A percentile compares a stretch with the other conserved stretches of the same genome.
Conservation (phyloP, 2,113 vertebrate species). For the Suricata suricatta region DNA sequence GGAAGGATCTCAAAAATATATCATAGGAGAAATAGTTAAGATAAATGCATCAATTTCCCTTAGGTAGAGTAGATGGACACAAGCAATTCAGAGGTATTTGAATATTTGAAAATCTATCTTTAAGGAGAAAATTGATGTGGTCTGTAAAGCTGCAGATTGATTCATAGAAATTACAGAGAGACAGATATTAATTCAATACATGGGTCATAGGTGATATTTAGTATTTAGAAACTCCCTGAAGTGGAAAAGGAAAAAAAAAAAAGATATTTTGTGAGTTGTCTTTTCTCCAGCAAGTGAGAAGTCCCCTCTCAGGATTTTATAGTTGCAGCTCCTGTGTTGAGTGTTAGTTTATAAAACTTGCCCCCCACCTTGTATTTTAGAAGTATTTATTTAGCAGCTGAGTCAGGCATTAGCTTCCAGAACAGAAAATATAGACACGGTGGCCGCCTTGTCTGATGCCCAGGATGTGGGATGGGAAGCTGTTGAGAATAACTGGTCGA, state of each 20-base stretch:
- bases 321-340: neutral
- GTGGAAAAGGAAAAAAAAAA: neutral
- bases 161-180: neutral
- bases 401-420: neutral
- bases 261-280: neutral
- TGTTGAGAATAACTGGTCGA: neutral
- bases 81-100: neutral
- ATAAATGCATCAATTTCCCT: neutral
- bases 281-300: neutral
- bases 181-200: neutral
- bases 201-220: neutral
- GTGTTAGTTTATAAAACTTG: neutral
- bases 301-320: neutral
- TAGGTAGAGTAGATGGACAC: neutral
- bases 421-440: neutral
- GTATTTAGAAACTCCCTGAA: neutral
- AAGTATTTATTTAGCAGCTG: neutral
- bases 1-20: neutral
- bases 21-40: neutral
- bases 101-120: neutral
- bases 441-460: neutral
- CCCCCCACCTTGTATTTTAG: neutral
- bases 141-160: neutral
- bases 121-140: neutral
- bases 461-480: neutral